These are phyloP conservation scores for Megalurothrips usitatus DNA, from an alignment of 2,888 invertebrate genomes.

Conservation along the genomic window DNA sequence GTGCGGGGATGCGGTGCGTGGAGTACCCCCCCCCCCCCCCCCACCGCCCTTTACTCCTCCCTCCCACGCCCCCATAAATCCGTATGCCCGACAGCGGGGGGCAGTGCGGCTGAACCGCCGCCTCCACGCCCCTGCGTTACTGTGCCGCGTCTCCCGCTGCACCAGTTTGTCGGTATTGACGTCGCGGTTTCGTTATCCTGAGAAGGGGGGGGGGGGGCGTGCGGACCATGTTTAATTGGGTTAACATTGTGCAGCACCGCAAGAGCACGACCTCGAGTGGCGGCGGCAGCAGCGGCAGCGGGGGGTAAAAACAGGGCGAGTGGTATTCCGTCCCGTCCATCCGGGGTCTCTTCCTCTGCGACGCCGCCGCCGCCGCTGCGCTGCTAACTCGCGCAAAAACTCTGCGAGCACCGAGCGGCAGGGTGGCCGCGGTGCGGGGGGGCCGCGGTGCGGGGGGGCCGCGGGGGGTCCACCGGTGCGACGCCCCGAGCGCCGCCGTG, in stretches of 20 bases:
- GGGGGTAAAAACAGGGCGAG: neutral
- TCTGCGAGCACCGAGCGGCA: neutral
- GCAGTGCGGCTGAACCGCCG: neutral
- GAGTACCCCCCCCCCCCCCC: neutral
- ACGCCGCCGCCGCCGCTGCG: neutral
- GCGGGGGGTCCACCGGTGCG: too few species aligned
- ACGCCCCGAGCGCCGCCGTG: too few species aligned
- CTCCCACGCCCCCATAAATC: neutral
- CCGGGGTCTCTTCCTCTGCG: neutral
- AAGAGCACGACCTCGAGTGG: neutral
- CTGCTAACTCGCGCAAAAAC: conserved; percentile 16
- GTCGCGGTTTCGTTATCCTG: too few species aligned
- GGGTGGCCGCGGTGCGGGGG: neutral
- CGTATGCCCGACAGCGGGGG: neutral
- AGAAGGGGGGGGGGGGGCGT: neutral
- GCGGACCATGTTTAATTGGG: neutral
- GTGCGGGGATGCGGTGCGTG: too few species aligned
- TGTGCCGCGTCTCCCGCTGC: neutral
- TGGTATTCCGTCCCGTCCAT: too few species aligned
- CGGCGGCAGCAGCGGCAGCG: neutral
- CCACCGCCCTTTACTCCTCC: conserved; percentile 27
- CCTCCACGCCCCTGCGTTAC: neutral
- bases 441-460: neutral
- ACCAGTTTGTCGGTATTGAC: too few species aligned
- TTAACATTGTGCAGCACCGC: neutral